phyloP scores from a whole-genome alignment of 2,888 invertebrate species.

The Vannuccia rotundouncinata region DNA sequence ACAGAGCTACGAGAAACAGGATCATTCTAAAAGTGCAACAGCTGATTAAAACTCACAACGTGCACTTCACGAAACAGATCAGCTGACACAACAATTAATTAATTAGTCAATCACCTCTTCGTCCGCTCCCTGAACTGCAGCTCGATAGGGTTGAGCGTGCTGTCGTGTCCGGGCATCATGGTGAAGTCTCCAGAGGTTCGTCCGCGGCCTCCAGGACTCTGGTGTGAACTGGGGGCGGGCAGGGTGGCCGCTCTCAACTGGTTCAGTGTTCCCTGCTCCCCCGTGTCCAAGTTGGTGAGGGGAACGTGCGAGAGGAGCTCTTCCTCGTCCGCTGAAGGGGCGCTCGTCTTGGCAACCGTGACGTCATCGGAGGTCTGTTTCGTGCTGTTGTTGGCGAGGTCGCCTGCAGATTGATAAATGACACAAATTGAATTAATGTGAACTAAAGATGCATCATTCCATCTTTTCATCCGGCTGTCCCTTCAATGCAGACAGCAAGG shows the following conservation, averaged over 20 bases:
- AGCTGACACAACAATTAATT: neutral
- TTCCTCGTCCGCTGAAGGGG: neutral
- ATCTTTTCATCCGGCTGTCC: too few relatives aligned
- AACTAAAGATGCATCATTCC: too few relatives aligned
- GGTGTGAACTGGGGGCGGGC: neutral
- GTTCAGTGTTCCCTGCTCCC: neutral
- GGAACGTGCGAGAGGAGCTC: neutral
- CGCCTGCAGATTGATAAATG: too few relatives aligned
- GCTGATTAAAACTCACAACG: too few relatives aligned
- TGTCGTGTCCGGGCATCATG: neutral
- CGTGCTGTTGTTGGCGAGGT: neutral
- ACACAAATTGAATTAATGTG: too few relatives aligned
- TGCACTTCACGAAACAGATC: too few relatives aligned
- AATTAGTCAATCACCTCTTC: neutral
- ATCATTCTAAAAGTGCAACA: too few relatives aligned
- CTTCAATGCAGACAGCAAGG: too few relatives aligned
- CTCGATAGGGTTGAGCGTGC: conserved; percentile 28
- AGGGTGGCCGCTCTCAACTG: neutral
- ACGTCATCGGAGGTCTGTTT: neutral
- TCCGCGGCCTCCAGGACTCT: neutral
- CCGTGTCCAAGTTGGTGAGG: neutral
- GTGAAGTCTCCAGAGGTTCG: neutral
- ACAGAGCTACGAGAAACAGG: too few relatives aligned
- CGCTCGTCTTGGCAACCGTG: neutral
- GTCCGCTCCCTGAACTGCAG: conserved; percentile 24